Conservation (phyloP, 2,888 invertebrate genomes). For the Acanthosepion esculentum region DNA sequence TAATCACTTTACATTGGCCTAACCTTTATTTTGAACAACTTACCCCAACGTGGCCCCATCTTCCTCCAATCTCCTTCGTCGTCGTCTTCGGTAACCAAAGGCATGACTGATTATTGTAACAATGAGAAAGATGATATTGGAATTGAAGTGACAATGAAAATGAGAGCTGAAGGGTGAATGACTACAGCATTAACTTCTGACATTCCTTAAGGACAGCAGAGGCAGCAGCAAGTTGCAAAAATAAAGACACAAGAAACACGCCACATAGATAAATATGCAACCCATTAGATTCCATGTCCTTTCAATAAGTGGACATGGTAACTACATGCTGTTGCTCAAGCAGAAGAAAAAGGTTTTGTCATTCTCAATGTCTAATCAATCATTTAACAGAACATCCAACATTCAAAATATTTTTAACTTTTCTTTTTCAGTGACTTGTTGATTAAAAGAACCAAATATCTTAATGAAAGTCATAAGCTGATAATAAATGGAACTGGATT, state of each 20-base stretch:
- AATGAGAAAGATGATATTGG: slow-evolving; percentile 38
- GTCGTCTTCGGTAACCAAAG: slow-evolving; percentile 47
- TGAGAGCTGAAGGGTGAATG: background rate
- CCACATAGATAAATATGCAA: slow-evolving; percentile 50
- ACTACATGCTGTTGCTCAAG: background rate
- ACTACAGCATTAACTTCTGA: background rate
- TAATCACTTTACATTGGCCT: background rate
- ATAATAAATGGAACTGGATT: no score
- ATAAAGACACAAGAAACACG: slow-evolving; percentile 39
- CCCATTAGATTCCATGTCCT: background rate
- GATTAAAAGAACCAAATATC: no score
- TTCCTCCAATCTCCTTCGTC: slow-evolving; percentile 42
- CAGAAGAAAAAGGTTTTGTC: background rate
- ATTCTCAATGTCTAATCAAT: background rate
- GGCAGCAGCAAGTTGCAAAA: background rate
- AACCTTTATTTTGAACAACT: background rate
- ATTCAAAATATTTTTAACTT: no score
- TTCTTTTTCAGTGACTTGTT: no score
- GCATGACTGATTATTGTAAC: slow-evolving; percentile 46
- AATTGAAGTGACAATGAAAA: slow-evolving; percentile 24
- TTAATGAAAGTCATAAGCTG: no score
- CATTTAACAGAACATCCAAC: background rate
- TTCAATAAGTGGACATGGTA: background rate
- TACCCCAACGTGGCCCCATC: slow-evolving; percentile 48
- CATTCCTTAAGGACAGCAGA: background rate